A percentile compares a stretch with the other conserved stretches of the same genome.
Conservation (phyloP, 1,140 invertebrate genomes). For the Agrypnia vestita region DNA sequence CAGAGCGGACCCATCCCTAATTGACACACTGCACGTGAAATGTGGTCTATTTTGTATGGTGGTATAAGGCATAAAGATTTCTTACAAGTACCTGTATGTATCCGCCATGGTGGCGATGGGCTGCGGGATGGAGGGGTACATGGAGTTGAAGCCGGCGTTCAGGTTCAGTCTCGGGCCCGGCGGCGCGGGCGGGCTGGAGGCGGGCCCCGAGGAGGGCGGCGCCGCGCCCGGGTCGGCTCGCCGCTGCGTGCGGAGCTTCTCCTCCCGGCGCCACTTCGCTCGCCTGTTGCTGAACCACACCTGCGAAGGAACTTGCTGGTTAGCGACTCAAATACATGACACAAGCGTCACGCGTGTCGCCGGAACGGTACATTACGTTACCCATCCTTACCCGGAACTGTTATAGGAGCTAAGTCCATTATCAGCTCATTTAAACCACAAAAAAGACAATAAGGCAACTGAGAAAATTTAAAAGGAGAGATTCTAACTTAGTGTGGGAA, state of each 20-base stretch:
- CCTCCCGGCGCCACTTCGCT: slow-evolving; percentile 98
- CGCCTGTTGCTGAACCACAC: slow-evolving; percentile 99
- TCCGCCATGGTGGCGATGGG: slow-evolving; percentile 95
- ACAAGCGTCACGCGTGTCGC: no score
- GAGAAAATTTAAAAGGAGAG: no score
- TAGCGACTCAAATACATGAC: no score
- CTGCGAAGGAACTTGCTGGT: slow-evolving; percentile 71
- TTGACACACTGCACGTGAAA: no score
- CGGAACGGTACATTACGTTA: no score
- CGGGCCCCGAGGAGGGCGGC: slow-evolving; percentile 65
- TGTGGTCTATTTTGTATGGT: no score
- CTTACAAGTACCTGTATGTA: slow-evolving; percentile 85
- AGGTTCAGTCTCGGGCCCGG: slow-evolving; percentile 83
- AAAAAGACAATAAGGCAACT: no score
- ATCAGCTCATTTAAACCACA: no score
- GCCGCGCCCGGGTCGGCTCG: slow-evolving; percentile 82
- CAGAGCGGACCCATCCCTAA: no score
- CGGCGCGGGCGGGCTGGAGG: slow-evolving; percentile 73
- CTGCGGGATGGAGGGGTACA: slow-evolving; percentile 96
- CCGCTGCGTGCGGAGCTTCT: slow-evolving; percentile 94
- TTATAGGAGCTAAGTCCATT: background rate
- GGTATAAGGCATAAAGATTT: background rate
- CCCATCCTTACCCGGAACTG: background rate
- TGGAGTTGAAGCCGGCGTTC: slow-evolving; percentile 92
- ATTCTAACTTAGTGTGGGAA: no score